Base-by-base conservation (phyloP, 2,797 vertebrate genomes). In the Aselliscus stoliczkanus region DNA sequence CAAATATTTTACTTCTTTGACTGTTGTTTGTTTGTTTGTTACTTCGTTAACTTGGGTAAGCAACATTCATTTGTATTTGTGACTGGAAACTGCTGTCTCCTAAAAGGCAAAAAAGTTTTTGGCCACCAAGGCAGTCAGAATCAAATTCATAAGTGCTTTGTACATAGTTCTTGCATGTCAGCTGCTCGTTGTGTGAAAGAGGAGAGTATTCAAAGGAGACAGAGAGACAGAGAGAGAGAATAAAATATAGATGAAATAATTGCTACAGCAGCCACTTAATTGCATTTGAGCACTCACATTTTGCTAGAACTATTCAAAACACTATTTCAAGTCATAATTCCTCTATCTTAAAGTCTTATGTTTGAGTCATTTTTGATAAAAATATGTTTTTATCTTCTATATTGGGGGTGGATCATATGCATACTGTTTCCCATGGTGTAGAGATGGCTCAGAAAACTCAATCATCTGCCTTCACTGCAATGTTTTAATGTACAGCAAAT, bases 61-160 rank as follows among this genome's bases (percentile, higher is more conserved):
- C 9, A 75, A 56, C 60, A 1, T 31, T 83, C 44, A 70, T 67
- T 88, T 87, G 73, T 80, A 56, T 77, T 72, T 86, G 13, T 86
- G 56, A 85, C 58, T 58, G 69, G 31, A 18, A 89, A 92, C 60
- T 87, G 37, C 2, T 34, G 4, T 81, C 47, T 89, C 39, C 67
- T 72, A 75, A 96, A 86, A 92, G 5, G 7, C 18, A 84, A 92
- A 89, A 94, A 81, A 64, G 20, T 4, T 39, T 88, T n/a, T 90
- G 39, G 13, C 17, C 58, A 87, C 11, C 3, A 60, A 73, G 18
- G 12, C 42, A 84, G 10, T 76, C 70, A 76, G 21, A 92, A 95
- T 80, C n/a, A 91, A 86, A 86, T 85, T 92, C 62, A 90, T 34
- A 56, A 89, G 13, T 84, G 2, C 14, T 60, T 91, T 83, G 56